A percentile compares a stretch with the other conserved stretches of the same genome.
phyloP scores from a whole-genome alignment of 2,888 invertebrate genomes.

The Yponomeuta malinellus region DNA sequence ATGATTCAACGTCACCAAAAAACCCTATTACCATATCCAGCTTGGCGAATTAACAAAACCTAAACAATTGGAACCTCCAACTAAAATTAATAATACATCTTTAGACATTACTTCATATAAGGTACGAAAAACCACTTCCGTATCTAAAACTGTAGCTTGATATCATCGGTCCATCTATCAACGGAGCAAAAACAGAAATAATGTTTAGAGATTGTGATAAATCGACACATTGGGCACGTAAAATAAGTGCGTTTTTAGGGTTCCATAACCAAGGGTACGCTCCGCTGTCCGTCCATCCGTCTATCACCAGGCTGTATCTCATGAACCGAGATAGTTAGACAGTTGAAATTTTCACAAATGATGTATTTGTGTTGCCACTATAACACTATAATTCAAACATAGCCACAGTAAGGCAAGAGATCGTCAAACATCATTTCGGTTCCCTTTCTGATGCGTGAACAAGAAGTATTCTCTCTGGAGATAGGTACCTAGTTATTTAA shows the following conservation, averaged over 20 bases:
- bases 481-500: too few species aligned
- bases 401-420: too few species aligned
- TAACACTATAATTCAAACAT: too few species aligned
- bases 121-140: conserved; percentile 39
- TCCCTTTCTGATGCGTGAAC: too few species aligned
- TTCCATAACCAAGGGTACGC: too few species aligned
- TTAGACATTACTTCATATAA: conserved; percentile 32
- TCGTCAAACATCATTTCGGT: too few species aligned
- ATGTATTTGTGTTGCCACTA: too few species aligned
- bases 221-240: conserved; percentile 20
- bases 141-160: conserved; percentile 40
- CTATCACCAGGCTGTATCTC: too few species aligned
- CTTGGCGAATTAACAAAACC: background rate
- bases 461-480: too few species aligned
- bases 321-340: too few species aligned
- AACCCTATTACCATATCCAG: conserved; percentile 7
- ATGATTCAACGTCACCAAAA: conserved; percentile 1
- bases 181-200: background rate
- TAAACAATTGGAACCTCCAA: background rate
- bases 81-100: conserved; percentile 18
- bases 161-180: conserved; percentile 28
- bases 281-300: too few species aligned
- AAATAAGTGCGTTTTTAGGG: background rate
- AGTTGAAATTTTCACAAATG: too few species aligned
- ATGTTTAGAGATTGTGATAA: conserved; percentile 19